Evolutionary conservation across 1,140 invertebrate species (phyloP).

Genomic region (Drosophila eugracilis): DNA sequence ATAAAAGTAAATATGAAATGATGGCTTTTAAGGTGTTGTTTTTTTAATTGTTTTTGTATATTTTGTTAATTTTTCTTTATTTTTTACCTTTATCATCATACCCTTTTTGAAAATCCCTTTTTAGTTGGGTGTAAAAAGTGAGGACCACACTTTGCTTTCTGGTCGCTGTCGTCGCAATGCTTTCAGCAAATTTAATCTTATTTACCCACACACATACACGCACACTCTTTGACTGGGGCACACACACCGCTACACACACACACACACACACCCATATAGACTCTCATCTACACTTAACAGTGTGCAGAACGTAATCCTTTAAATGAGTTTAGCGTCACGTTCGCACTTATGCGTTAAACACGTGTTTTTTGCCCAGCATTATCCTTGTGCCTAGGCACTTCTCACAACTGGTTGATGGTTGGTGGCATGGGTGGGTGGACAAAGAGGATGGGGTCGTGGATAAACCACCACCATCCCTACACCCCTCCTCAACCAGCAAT

Average conservation of each 20-base stretch:
- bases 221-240: conserved; percentile 24
- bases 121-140: conserved; percentile 37
- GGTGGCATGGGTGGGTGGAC: neutral
- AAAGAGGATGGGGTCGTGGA: neutral
- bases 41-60: no score
- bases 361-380: conserved; percentile 78
- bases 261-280: conserved; percentile 18
- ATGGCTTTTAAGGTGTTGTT: no score
- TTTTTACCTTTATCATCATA: no score
- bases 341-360: conserved; percentile 83
- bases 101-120: no score
- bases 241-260: no score
- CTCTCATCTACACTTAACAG: conserved; percentile 51
- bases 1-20: no score
- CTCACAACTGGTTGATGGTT: conserved; percentile 19
- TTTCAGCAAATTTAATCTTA: conserved; percentile 81
- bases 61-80: no score
- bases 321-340: conserved; percentile 83
- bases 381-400: conserved; percentile 68
- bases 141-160: conserved; percentile 54
- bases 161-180: conserved; percentile 41
- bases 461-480: no score
- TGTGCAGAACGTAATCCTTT: conserved; percentile 75
- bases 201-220: conserved; percentile 55
- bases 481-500: conserved; percentile 10